These are phyloP conservation scores for Ranitomeya imitator DNA, from an alignment of 2,113 vertebrate genomes.

Conservation along the genomic window DNA sequence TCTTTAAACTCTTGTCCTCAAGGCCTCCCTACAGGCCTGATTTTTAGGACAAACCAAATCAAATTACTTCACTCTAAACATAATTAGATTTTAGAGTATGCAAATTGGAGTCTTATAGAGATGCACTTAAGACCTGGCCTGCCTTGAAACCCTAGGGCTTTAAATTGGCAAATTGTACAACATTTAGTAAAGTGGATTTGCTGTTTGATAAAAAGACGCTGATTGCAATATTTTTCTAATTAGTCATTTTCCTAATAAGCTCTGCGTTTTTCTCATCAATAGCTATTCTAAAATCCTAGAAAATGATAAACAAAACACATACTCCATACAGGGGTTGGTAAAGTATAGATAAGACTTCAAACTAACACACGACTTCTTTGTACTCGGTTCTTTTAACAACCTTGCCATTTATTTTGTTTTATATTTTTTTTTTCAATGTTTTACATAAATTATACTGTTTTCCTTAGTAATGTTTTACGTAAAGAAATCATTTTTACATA, in stretches of 20 bases:
- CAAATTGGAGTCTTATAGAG: constrained; percentile 42
- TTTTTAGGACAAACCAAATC: constrained; percentile 53
- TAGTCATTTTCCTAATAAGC: constrained; percentile 4
- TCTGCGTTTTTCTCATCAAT: neutral
- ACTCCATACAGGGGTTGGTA: neutral
- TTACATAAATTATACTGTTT: neutral
- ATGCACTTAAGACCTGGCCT: constrained; percentile 53
- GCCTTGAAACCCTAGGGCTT: constrained; percentile 39
- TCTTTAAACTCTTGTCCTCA: constrained; percentile 50
- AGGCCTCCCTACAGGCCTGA: constrained; percentile 26
- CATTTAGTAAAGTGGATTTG: constrained; percentile 38
- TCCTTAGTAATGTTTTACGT: neutral
- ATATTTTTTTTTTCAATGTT: neutral
- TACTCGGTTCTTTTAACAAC: neutral
- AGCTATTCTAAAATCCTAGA: neutral
- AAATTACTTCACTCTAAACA: constrained; percentile 55
- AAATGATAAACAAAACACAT: neutral
- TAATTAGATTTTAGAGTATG: constrained; percentile 54
- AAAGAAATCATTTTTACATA: neutral
- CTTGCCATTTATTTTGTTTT: neutral
- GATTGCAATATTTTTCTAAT: constrained; percentile 3
- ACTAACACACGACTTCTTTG: neutral
- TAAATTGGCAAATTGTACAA: constrained; percentile 27
- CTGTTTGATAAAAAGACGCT: neutral
- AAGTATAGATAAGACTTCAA: neutral